phyloP scores from a whole-genome alignment of 2,113 vertebrate species.

The Phaethon lepturus region DNA sequence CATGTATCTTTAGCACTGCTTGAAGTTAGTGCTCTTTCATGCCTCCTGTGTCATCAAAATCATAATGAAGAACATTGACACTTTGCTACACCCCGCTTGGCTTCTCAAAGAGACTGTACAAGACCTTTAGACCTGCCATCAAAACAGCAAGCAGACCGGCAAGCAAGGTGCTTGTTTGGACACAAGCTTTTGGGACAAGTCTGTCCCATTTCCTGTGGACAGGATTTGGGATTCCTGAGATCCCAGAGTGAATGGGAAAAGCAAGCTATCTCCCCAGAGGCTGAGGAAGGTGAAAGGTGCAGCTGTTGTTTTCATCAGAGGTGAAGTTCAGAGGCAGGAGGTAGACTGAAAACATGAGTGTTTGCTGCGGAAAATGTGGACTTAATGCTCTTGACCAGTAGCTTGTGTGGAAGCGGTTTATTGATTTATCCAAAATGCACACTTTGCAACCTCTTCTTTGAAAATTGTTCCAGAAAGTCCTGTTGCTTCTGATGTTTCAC shows the following conservation, averaged over 20 bases:
- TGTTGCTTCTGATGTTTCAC: background rate
- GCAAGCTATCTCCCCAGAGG: background rate
- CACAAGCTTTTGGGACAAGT: background rate
- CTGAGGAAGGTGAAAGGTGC: background rate
- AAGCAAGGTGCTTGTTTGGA: background rate
- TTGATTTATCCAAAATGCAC: background rate
- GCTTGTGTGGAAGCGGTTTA: accelerated
- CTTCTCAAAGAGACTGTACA: background rate
- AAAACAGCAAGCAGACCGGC: background rate
- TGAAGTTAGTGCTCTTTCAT: background rate
- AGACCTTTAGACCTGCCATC: background rate
- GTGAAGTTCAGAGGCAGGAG: background rate
- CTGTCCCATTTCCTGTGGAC: accelerated
- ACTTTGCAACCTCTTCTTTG: background rate
- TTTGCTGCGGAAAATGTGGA: background rate
- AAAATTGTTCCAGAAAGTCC: background rate
- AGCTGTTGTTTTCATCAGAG: background rate
- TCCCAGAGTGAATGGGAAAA: background rate
- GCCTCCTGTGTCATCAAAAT: background rate
- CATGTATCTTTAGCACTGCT: background rate
- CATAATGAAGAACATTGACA: background rate
- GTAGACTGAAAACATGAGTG: background rate
- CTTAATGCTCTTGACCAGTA: background rate
- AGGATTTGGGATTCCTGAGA: background rate
- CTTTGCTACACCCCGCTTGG: background rate